phyloP scores from a whole-genome alignment of 2,888 invertebrate species.

The Limnephilus auricula region DNA sequence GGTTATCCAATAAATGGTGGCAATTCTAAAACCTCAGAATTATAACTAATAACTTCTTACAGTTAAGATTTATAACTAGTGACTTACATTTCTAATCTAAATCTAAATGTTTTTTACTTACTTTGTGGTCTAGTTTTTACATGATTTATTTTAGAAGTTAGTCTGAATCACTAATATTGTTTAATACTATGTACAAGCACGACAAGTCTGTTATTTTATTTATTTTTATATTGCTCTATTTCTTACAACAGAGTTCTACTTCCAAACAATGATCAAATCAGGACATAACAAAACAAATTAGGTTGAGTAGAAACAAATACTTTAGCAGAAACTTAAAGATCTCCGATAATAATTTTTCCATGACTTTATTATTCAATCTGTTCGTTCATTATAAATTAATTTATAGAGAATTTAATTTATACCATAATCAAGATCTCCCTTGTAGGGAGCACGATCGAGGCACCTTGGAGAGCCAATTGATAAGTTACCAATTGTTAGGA shows the following conservation, averaged over 20 bases:
- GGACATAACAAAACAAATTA: background rate
- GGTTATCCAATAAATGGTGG: too few species aligned
- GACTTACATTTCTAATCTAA: too few species aligned
- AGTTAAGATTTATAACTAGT: too few species aligned
- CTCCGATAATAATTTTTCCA: background rate
- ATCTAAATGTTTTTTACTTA: too few species aligned
- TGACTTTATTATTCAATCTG: conserved; percentile 22
- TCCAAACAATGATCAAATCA: background rate
- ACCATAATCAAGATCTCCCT: conserved; percentile 26
- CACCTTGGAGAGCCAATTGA: conserved; percentile 37
- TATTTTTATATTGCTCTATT: background rate
- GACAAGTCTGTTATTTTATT: too few species aligned
- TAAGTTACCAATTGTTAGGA: conserved; percentile 18
- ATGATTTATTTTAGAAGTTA: too few species aligned
- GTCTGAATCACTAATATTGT: too few species aligned
- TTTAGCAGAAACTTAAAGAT: background rate
- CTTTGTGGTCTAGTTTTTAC: too few species aligned
- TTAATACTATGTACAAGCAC: too few species aligned
- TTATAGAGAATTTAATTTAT: background rate
- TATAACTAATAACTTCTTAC: too few species aligned
- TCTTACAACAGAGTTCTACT: background rate
- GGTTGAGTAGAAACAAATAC: conserved; percentile 8
- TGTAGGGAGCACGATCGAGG: conserved; percentile 24
- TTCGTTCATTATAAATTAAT: background rate
- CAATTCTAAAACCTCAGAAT: too few species aligned